Conservation (phyloP, 2,888 invertebrate genomes). For the Trichogramma evanescens region DNA sequence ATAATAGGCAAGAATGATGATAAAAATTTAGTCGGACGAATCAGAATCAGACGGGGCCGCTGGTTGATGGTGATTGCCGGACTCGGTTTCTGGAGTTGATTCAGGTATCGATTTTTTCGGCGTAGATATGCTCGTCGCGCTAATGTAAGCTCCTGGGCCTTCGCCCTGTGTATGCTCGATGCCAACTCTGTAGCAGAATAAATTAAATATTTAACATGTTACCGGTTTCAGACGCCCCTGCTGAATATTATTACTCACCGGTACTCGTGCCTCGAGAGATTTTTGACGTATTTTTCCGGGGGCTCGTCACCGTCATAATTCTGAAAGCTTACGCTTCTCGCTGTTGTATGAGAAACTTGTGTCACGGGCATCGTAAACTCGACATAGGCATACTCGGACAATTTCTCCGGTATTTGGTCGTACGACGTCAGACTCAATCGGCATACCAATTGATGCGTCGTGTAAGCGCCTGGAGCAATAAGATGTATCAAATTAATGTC, state of each 20-base stretch:
- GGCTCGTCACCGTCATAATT: slow-evolving; percentile 80
- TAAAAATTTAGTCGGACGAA: slow-evolving; percentile 46
- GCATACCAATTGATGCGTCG: slow-evolving; percentile 91
- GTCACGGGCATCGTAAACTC: slow-evolving; percentile 99
- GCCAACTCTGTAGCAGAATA: slow-evolving; percentile 60
- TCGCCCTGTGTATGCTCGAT: slow-evolving; percentile 80
- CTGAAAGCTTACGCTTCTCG: slow-evolving; percentile 86
- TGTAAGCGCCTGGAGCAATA: slow-evolving; percentile 80
- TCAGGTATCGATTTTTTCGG: slow-evolving; percentile 39
- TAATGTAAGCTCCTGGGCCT: slow-evolving; percentile 60
- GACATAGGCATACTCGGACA: slow-evolving; percentile 81
- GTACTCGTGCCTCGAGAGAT: slow-evolving; percentile 93
- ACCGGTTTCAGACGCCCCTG: background rate
- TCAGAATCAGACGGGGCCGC: slow-evolving; percentile 52
- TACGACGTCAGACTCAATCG: slow-evolving; percentile 92
- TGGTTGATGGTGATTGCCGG: slow-evolving; percentile 42
- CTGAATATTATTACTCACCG: slow-evolving; percentile 49
- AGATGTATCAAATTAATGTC: background rate
- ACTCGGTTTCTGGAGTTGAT: slow-evolving; percentile 39
- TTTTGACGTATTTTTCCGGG: slow-evolving; percentile 96
- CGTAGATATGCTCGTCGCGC: background rate
- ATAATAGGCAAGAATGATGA: no score
- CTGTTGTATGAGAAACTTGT: slow-evolving; percentile 90
- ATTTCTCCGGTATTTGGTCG: slow-evolving; percentile 91
- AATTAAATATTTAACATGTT: no score